phyloP scores from a whole-genome alignment of 2,888 invertebrate species.

The Pristionchus maxplancki region DNA sequence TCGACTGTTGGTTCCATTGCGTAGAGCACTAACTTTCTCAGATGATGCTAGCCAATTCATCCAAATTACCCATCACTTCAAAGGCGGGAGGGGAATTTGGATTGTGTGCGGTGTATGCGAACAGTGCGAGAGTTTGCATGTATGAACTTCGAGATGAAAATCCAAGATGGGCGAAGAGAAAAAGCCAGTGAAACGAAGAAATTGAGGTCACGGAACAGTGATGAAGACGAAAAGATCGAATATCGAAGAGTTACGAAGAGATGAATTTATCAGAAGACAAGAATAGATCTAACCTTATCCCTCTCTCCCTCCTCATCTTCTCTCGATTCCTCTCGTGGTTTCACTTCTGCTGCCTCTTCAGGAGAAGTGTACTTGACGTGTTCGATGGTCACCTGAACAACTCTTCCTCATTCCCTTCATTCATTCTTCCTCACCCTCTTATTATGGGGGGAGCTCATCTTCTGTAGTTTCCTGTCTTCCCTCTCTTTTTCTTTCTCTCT shows the following conservation, averaged over 20 bases:
- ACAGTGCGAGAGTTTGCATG: background rate
- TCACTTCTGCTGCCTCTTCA: background rate
- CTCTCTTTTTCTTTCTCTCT: conserved; percentile 42
- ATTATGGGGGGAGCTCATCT: conserved; percentile 30
- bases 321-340: background rate
- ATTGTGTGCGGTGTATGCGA: background rate
- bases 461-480: conserved; percentile 1
- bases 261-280: background rate
- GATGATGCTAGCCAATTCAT: conserved; percentile 9
- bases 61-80: background rate
- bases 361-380: conserved; percentile 1
- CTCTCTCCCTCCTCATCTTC: conserved; percentile 11
- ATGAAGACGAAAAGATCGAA: conserved; percentile 14
- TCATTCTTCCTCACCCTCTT: conserved; percentile 11
- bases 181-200: background rate
- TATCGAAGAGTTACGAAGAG: background rate
- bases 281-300: background rate
- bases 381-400: conserved; percentile 12
- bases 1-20: background rate
- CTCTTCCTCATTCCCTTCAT: background rate
- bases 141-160: background rate
- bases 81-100: background rate
- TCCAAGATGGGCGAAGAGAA: background rate
- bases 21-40: background rate
- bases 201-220: conserved; percentile 23